These are phyloP conservation scores for Alloplasta piceator DNA, from an alignment of 2,888 invertebrate species.

Conservation along the genomic window DNA sequence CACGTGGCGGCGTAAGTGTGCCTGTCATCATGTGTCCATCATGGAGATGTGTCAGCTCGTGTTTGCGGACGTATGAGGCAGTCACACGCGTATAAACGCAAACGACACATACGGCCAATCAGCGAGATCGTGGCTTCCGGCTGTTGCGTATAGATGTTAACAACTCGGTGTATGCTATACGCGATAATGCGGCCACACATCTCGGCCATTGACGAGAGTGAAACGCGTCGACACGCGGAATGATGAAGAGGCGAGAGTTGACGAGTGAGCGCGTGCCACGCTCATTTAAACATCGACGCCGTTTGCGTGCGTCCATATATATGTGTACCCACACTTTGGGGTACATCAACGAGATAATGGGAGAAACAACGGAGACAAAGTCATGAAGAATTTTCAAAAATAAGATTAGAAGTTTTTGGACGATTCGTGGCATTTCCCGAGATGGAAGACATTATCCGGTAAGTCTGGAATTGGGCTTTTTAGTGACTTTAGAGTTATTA, in stretches of 20 bases:
- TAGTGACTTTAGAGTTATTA: no score
- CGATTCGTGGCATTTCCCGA: no score
- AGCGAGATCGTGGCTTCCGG: conserved; percentile 69
- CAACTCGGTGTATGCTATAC: not conserved
- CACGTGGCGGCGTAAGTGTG: conserved; percentile 65
- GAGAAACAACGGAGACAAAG: no score
- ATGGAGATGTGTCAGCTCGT: no score
- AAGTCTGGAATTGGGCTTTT: no score
- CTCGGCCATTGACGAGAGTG: conserved; percentile 49
- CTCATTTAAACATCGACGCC: conserved; percentile 55
- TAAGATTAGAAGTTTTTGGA: no score
- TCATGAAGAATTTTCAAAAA: no score
- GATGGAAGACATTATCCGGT: no score
- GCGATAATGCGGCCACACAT: conserved; percentile 42
- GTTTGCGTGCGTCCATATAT: not conserved
- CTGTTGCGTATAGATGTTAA: conserved; percentile 20
- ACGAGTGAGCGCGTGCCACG: conserved; percentile 64
- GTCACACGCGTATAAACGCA: conserved; percentile 18
- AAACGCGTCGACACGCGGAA: conserved; percentile 68
- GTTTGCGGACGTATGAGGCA: no score
- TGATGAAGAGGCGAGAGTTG: conserved; percentile 62
- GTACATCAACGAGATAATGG: no score
- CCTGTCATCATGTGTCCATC: not conserved
- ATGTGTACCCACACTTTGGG: no score
- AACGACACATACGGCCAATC: conserved; percentile 70